Percentiles rank a stretch among this genome's conserved stretches.
Evolutionary conservation across 2,888 invertebrate species (phyloP).

Genomic region (Andrena hattorfiana): DNA sequence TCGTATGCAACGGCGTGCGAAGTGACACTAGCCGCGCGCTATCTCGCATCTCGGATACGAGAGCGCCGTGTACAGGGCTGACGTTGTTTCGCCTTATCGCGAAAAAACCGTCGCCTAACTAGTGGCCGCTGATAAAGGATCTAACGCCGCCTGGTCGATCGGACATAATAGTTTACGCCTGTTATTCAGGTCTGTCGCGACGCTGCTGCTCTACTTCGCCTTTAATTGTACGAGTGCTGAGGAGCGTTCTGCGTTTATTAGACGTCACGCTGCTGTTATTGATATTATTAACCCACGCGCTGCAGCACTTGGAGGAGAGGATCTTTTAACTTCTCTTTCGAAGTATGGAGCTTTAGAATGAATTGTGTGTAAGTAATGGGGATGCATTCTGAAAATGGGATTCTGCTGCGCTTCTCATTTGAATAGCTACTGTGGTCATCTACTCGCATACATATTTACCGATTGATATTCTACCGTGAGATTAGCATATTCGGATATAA

Average conservation of each 20-base stretch:
- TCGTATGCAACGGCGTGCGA: slow-evolving; percentile 32
- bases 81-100: slow-evolving; percentile 20
- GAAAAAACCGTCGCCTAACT: slow-evolving; percentile 33
- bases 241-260: slow-evolving; percentile 32
- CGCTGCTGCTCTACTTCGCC: neutral
- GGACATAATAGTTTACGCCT: slow-evolving; percentile 36
- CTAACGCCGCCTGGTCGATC: neutral
- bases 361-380: too few relatives aligned
- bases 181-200: slow-evolving; percentile 3
- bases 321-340: too few relatives aligned
- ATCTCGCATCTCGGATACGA: slow-evolving; percentile 28
- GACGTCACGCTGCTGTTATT: slow-evolving; percentile 26
- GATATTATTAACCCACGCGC: slow-evolving; percentile 40
- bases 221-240: neutral
- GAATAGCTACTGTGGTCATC: too few relatives aligned
- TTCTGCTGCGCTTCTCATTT: too few relatives aligned
- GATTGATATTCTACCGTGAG: too few relatives aligned
- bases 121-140: slow-evolving; percentile 36
- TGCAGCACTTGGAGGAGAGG: too few relatives aligned
- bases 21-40: slow-evolving; percentile 36
- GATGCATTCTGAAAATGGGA: too few relatives aligned
- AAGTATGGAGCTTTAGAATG: too few relatives aligned
- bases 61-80: neutral
- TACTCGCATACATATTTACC: too few relatives aligned
- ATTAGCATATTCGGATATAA: too few relatives aligned